Evolutionary conservation across 2,888 invertebrate species (phyloP), one percentile per base, ranked within the genome.

Genomic region (Lasius platythorax): DNA sequence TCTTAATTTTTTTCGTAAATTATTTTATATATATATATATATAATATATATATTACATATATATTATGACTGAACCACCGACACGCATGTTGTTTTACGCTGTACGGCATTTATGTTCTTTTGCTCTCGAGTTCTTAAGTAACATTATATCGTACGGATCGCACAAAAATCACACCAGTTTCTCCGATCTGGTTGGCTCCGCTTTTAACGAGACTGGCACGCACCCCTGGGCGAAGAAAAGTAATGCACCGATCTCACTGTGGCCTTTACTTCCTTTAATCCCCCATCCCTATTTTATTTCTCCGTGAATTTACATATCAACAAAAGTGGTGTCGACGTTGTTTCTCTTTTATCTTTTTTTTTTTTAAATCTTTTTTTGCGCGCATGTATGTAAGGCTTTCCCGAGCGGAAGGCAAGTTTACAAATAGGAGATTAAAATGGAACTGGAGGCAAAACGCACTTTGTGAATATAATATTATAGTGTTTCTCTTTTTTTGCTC

Each of bases 51-150:
- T 94, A 94, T 94, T 94, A 94, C 93, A 94, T 94, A 94, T 94
- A 94, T 94, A 94, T 94, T 94, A 94, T 93, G 94, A 94, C 93
- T 93, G 94, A 94, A 94, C 91, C 94, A 94, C 93, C 94, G 93
- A 94, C 92, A 85, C 87, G 87, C 85, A 85, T 90, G 87, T 78
- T 87, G 88, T 87, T 87, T 50, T 81, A 88, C 87, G 88, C 89
- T 86, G 87, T 89, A 91, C 90, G 91, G 89, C 87, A 87, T 91
- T 87, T 90, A 88, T 87, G 84, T 88, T 87, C 84, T 87, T 53
- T 87, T 82, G 75, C 87, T 89, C 90, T 89, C 88, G 85, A 90
- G 87, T 90, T 91, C 90, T 90, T 93, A 94, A 94, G 94, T 94
- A 94, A 94, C 93, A 93, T 92, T 91, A 93, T 91, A 93, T 92